Conservation (phyloP, 2,797 vertebrate genomes). For the Lutjanus campechanus region DNA sequence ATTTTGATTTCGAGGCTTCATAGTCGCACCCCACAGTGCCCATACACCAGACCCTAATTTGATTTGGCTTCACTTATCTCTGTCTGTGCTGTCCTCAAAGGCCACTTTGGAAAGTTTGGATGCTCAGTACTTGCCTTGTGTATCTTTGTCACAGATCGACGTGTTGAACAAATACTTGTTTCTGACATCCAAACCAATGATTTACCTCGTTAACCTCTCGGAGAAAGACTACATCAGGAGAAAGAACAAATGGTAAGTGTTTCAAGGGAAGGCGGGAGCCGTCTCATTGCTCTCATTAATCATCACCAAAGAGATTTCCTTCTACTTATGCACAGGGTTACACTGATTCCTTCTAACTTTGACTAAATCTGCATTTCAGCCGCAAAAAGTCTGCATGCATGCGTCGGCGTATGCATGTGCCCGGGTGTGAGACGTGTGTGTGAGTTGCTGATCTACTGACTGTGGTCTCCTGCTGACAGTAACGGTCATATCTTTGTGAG, state of each 20-base stretch:
- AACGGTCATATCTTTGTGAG: constrained; percentile 67
- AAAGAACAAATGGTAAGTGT: constrained; percentile 98
- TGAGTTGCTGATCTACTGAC: constrained; percentile 48
- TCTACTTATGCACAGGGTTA: constrained; percentile 26
- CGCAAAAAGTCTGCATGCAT: constrained; percentile 16
- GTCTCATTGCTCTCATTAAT: constrained; percentile 50
- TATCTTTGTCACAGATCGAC: constrained; percentile 88
- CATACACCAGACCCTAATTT: constrained; percentile 75
- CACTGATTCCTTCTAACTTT: constrained; percentile 51
- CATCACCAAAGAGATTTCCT: constrained; percentile 44
- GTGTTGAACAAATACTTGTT: constrained; percentile 98
- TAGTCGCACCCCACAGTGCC: constrained; percentile 73
- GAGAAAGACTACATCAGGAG: constrained; percentile 98
- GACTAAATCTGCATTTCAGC: constrained; percentile 46
- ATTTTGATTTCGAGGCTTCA: constrained; percentile 80
- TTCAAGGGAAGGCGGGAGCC: constrained; percentile 28
- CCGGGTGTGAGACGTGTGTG: constrained; percentile 32
- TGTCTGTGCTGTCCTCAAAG: constrained; percentile 71
- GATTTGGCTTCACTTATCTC: constrained; percentile 73
- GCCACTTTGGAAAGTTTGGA: constrained; percentile 70
- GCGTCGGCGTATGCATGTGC: constrained; percentile 31
- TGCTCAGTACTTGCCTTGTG: constrained; percentile 61
- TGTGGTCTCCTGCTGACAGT: constrained; percentile 71
- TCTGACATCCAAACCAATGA: constrained; percentile 98
- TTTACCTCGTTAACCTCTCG: constrained; percentile 97